A percentile compares a stretch with the other conserved stretches of the same genome.
Evolutionary conservation across 2,888 invertebrate genomes (phyloP).

Genomic region (Plagodis pulveraria): DNA sequence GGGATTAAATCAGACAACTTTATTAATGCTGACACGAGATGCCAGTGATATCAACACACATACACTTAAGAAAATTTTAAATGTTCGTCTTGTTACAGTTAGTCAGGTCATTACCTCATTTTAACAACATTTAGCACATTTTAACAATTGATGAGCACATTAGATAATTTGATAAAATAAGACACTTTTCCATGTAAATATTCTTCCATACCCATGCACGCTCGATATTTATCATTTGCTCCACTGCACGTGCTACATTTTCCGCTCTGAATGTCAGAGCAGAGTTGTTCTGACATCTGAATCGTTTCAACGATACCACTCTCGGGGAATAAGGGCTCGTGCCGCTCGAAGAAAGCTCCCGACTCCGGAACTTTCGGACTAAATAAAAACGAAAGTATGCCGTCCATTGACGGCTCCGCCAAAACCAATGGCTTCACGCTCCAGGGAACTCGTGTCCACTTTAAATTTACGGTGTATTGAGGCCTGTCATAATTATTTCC

Average conservation of each 20-base stretch:
- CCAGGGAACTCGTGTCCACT: conserved; percentile 24
- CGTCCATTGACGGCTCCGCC: conserved; percentile 4
- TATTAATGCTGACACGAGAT: no score
- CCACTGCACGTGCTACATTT: conserved; percentile 36
- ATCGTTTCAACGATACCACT: conserved; percentile 37
- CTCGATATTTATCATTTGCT: conserved; percentile 1
- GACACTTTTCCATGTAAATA: no score
- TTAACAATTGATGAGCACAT: no score
- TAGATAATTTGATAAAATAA: no score
- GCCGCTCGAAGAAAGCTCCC: conserved; percentile 31
- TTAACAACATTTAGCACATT: no score
- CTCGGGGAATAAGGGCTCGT: conserved; percentile 29
- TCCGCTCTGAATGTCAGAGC: conserved; percentile 47
- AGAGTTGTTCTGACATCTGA: conserved; percentile 38
- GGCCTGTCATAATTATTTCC: conserved; percentile 27
- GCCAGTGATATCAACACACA: no score
- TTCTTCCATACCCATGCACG: not conserved
- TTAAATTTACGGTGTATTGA: conserved; percentile 15
- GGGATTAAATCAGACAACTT: no score
- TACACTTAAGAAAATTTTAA: no score
- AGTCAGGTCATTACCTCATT: no score
- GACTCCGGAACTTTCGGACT: conserved; percentile 21
- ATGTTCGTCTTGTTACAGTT: no score
- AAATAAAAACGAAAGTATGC: conserved; percentile 39
- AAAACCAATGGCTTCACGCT: conserved; percentile 29